Conservation (phyloP, 2,113 vertebrate species). For the Physeter macrocephalus region DNA sequence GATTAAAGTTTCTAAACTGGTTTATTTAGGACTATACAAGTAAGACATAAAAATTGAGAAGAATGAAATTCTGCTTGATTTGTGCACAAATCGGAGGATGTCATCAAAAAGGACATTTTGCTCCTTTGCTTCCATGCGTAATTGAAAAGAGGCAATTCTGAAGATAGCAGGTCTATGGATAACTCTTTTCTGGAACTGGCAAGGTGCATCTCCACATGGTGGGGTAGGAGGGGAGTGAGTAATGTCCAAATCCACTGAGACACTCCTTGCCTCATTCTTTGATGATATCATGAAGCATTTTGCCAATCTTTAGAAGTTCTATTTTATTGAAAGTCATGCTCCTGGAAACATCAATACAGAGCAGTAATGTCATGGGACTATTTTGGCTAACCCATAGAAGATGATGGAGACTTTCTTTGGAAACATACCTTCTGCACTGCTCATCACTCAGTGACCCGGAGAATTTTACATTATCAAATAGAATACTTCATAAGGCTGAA, state of each 20-base stretch:
- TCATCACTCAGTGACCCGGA: neutral
- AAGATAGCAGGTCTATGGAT: neutral
- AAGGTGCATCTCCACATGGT: fast-evolving
- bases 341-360: neutral
- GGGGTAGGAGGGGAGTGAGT: neutral
- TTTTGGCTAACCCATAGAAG: neutral
- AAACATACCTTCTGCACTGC: neutral
- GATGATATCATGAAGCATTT: conserved; percentile 1
- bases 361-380: neutral
- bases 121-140: neutral
- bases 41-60: neutral
- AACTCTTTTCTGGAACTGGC: neutral
- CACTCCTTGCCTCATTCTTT: conserved; percentile 19
- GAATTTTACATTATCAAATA: neutral
- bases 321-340: neutral
- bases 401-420: neutral
- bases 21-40: neutral
- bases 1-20: neutral
- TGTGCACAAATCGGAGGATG: neutral
- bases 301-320: neutral
- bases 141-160: neutral
- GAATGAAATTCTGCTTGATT: neutral
- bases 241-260: neutral
- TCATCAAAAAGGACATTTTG: neutral
- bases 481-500: neutral